Base-by-base conservation (phyloP, 2,888 invertebrate species). In the Dorcus parallelipipedus region DNA sequence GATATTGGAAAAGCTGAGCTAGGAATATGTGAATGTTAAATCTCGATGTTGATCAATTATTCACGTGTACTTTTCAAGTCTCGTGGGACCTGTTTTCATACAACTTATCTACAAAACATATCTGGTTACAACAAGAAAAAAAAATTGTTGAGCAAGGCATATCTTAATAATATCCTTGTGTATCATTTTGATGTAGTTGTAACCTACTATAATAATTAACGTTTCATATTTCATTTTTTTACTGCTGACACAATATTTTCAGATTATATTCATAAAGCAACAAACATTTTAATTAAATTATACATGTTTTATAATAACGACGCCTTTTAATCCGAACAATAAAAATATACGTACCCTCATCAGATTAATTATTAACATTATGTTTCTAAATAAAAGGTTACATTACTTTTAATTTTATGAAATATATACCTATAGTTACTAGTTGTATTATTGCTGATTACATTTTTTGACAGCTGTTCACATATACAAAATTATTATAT, bases 11-110 rank as follows among this genome's bases (percentile, higher is more conserved):
- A 67, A 69, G 66, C 67, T 63, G 64, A 66, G 65, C 67, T 67
- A 62, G 63, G 73, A 73, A 74, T 73, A 73, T 70, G 69, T 66
- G 71, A 73, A 74, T 72, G 70, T 71, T 67, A 70, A 73, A 72
- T 73, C 73, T 73, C 72, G 72, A 69, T 71, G 70, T 72, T 71
- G 71, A 73, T 76, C 73, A 74, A 76, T 76, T 76, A 76, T 76
- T 75, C 72, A 76, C 69, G 65, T 67, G 68, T 68, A 70, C 69
- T 70, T 70, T 67, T 65, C 64, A 62, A 63, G 66, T 66, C 72
- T 69, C 71, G 45, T 47, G 67, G 66, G 72, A 68, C 65, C 68
- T 68, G 69, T 71, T 72, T 67, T 71, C 70, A 69, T 68, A 60
- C 61, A 64, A 68, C 65, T 69, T 67, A 69, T 69, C 70, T 68